Percentiles rank a stretch among this genome's conserved stretches.
phyloP scores from a whole-genome alignment of 1,140 invertebrate genomes.

The Drosophila teissieri region DNA sequence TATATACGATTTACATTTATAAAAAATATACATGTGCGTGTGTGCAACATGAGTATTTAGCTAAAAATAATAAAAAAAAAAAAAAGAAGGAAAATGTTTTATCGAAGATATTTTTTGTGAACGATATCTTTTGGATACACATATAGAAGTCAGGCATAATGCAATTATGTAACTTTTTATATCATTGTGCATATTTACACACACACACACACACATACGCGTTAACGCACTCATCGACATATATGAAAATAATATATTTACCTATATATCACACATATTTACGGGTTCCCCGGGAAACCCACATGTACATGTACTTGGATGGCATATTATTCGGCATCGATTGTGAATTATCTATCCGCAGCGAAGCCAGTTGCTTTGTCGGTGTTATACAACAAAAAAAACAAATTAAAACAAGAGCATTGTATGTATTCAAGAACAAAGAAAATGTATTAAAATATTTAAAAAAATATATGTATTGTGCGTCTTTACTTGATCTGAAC shows the following conservation, averaged over 20 bases:
- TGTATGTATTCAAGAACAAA: slow-evolving; percentile 55
- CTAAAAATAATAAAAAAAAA: slow-evolving; percentile 1
- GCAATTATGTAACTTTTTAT: slow-evolving; percentile 54
- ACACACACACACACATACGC: slow-evolving; percentile 11
- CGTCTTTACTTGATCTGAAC: not conserved
- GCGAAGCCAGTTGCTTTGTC: slow-evolving; percentile 19
- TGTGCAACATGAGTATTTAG: slow-evolving; percentile 16
- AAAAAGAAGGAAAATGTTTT: slow-evolving; percentile 13
- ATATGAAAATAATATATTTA: slow-evolving; percentile 49
- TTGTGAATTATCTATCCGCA: slow-evolving; percentile 25
- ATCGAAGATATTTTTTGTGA: slow-evolving; percentile 22
- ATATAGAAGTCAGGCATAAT: slow-evolving; percentile 35
- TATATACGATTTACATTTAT: slow-evolving; percentile 62
- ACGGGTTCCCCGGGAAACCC: slow-evolving; percentile 11
- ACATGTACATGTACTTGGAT: slow-evolving; percentile 23
- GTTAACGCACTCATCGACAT: slow-evolving; percentile 32
- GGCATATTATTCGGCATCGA: slow-evolving; percentile 12
- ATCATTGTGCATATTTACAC: slow-evolving; percentile 44
- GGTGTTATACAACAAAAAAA: slow-evolving; percentile 25
- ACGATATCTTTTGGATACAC: slow-evolving; percentile 43
- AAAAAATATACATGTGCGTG: slow-evolving; percentile 37
- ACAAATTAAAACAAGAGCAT: slow-evolving; percentile 14
- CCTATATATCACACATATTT: slow-evolving; percentile 52
- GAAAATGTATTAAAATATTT: slow-evolving; percentile 53
- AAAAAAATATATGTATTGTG: slow-evolving; percentile 10